Conservation (phyloP, 2,113 vertebrate genomes). For the Pollachius pollachius region DNA sequence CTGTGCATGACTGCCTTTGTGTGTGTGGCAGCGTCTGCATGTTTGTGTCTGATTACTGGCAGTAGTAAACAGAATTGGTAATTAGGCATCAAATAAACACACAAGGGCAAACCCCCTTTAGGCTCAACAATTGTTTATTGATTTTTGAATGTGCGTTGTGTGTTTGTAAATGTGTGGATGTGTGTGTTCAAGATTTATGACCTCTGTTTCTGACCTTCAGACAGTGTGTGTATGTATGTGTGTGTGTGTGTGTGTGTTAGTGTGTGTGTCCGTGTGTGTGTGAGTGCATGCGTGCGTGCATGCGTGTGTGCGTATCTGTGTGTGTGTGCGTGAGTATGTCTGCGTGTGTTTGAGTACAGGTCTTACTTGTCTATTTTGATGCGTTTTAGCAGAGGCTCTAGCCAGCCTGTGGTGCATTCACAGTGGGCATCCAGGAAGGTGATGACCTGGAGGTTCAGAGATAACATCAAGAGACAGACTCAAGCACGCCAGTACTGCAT, state of each 20-base stretch:
- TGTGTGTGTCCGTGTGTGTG: background rate
- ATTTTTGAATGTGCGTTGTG: slow-evolving; percentile 32
- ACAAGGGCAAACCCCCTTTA: slow-evolving; percentile 44
- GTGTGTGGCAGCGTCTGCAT: background rate
- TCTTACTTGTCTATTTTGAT: slow-evolving; percentile 93
- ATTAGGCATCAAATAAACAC: slow-evolving; percentile 64
- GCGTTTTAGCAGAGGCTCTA: slow-evolving; percentile 92
- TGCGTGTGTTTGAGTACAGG: background rate
- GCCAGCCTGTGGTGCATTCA: slow-evolving; percentile 95
- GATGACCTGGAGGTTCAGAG: slow-evolving; percentile 74
- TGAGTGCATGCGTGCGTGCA: background rate
- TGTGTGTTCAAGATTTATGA: background rate
- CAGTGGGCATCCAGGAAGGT: slow-evolving; percentile 98
- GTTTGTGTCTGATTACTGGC: slow-evolving; percentile 21
- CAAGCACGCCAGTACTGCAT: slow-evolving; percentile 13
- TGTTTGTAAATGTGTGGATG: slow-evolving; percentile 17
- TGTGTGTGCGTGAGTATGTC: background rate
- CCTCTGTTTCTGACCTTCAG: background rate
- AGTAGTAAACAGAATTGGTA: slow-evolving; percentile 50
- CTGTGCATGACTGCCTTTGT: slow-evolving; percentile 11
- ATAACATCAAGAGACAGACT: slow-evolving; percentile 27
- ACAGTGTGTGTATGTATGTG: background rate
- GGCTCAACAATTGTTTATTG: slow-evolving; percentile 54
- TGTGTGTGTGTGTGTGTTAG: background rate
- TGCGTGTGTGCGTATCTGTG: slow-evolving; percentile 3